Percentiles rank a stretch among this genome's conserved stretches.
Conservation (phyloP, 2,888 invertebrate genomes). For the Entomobrya proxima region DNA sequence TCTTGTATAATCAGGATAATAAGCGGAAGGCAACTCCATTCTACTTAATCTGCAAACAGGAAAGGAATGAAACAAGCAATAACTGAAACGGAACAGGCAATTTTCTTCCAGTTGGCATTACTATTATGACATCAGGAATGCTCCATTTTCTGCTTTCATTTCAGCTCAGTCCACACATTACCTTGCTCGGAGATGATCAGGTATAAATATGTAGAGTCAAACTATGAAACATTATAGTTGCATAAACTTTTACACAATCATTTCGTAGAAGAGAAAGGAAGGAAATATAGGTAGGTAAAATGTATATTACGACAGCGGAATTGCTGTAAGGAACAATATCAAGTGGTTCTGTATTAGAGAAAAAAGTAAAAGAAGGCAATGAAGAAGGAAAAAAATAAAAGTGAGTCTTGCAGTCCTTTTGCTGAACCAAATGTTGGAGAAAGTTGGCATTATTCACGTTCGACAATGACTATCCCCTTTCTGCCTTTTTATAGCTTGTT, state of each 20-base stretch:
- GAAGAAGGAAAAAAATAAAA: slow-evolving; percentile 1
- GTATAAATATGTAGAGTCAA: too few species aligned
- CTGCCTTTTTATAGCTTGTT: slow-evolving; percentile 4
- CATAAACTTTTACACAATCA: too few species aligned
- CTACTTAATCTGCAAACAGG: neutral
- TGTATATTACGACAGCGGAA: too few species aligned
- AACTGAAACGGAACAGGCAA: neutral
- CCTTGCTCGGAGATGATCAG: too few species aligned
- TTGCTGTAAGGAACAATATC: too few species aligned
- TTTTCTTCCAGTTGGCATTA: neutral
- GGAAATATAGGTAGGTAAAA: too few species aligned
- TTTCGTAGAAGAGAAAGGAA: too few species aligned
- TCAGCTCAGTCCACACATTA: neutral
- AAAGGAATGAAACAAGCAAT: neutral
- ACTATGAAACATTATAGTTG: too few species aligned
- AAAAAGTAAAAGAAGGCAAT: neutral
- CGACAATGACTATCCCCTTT: slow-evolving; percentile 14
- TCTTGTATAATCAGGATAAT: neutral
- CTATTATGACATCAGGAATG: neutral
- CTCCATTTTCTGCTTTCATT: neutral
- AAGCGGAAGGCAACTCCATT: neutral
- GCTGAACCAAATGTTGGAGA: slow-evolving; percentile 7
- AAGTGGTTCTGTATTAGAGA: too few species aligned
- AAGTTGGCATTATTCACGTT: slow-evolving; percentile 32
- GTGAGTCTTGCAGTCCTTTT: neutral